Evolutionary conservation across 2,113 vertebrate species (phyloP).

Genomic region (Poecilia latipinna): DNA sequence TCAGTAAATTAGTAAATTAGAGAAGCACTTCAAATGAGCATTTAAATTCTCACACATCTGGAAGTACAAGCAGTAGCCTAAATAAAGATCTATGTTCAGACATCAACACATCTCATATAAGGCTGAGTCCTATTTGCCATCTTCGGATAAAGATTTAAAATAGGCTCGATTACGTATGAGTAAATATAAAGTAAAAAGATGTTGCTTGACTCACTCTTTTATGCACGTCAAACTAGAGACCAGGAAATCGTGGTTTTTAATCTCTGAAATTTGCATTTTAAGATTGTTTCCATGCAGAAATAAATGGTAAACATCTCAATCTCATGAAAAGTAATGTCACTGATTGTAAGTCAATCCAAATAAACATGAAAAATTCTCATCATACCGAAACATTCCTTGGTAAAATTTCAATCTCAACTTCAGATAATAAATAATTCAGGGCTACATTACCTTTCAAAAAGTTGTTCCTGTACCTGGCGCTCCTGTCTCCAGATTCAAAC

Average conservation of each 20-base stretch:
- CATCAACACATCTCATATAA: too few relatives aligned
- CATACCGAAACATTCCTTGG: background rate
- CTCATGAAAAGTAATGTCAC: background rate
- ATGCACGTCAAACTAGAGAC: background rate
- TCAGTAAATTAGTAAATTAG: background rate
- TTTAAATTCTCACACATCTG: background rate
- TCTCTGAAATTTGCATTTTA: background rate
- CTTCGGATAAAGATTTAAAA: background rate
- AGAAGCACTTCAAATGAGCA: background rate
- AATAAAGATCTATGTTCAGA: background rate
- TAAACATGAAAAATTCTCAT: background rate
- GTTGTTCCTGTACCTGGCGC: background rate
- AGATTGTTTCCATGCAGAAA: background rate
- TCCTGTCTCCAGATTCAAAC: background rate
- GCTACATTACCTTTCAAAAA: background rate
- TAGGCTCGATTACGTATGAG: background rate
- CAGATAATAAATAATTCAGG: background rate
- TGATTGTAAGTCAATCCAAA: background rate
- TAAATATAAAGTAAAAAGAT: background rate
- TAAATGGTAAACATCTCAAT: background rate
- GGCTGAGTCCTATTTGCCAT: too few relatives aligned
- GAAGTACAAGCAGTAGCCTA: background rate
- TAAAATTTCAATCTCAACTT: background rate
- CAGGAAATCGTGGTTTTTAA: background rate
- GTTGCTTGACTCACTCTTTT: background rate